Conservation (phyloP, 1,140 invertebrate genomes). For the Littorina saxatilis region DNA sequence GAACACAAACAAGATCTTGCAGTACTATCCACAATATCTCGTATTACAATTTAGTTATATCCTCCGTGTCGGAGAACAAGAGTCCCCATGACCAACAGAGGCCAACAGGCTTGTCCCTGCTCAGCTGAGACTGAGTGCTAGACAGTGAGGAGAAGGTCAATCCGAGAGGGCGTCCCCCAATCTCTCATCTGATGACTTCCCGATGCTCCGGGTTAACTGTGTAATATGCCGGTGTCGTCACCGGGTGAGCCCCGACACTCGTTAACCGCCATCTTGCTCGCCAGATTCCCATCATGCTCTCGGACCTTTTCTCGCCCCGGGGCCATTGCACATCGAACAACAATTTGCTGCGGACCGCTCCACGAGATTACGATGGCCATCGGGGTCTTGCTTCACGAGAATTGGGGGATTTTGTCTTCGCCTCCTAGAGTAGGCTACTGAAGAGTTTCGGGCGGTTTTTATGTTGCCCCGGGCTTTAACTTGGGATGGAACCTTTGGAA, state of each 20-base stretch:
- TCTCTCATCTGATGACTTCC: conserved; percentile 25
- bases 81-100: too few relatives aligned
- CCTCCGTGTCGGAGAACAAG: too few relatives aligned
- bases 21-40: too few relatives aligned
- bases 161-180: conserved; percentile 6
- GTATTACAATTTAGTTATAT: too few relatives aligned
- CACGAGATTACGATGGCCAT: conserved; percentile 25
- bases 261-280: conserved; percentile 38
- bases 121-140: too few relatives aligned
- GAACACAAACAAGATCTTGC: too few relatives aligned
- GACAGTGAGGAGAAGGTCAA: neutral
- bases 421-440: neutral
- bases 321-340: conserved; percentile 17
- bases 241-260: neutral
- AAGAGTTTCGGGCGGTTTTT: neutral
- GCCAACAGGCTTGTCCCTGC: too few relatives aligned
- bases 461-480: conserved; percentile 1
- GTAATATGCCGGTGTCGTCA: conserved; percentile 36
- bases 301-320: neutral
- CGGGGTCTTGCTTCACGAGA: neutral
- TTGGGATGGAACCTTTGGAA: neutral
- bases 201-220: conserved; percentile 39
- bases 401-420: too few relatives aligned
- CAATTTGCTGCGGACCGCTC: conserved; percentile 21
- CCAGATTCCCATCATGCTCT: conserved; percentile 22